Conservation (phyloP, 2,888 invertebrate species). For the Phaedon cochleariae region DNA sequence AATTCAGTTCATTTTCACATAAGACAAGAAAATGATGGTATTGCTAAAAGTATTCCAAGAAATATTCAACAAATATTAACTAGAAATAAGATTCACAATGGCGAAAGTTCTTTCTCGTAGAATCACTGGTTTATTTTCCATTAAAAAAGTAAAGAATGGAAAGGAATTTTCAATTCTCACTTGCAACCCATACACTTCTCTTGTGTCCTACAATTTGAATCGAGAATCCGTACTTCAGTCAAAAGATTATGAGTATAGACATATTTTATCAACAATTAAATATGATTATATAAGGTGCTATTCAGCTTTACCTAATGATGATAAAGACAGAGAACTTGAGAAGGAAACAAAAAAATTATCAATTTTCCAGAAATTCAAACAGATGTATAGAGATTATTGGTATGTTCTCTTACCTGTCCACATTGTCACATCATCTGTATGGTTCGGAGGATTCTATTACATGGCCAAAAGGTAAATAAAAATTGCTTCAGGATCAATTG, state of each 20-base stretch:
- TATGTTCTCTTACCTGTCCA: conserved; percentile 96
- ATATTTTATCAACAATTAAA: neutral
- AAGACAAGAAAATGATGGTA: neutral
- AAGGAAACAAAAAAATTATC: conserved; percentile 63
- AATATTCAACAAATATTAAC: neutral
- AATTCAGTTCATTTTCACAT: neutral
- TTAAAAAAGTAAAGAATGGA: conserved; percentile 2
- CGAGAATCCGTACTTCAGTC: neutral
- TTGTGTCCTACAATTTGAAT: conserved; percentile 5
- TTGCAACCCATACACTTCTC: neutral
- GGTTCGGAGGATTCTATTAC: conserved; percentile 91
- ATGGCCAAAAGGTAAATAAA: conserved; percentile 80
- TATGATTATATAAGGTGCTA: conserved; percentile 4
- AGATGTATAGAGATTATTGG: conserved; percentile 96
- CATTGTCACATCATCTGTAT: conserved; percentile 83
- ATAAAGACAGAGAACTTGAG: neutral
- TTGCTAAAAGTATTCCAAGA: neutral
- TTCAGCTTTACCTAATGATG: neutral
- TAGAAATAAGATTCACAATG: neutral
- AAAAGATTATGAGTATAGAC: neutral
- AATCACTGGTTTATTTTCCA: neutral
- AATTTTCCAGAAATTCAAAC: conserved; percentile 83
- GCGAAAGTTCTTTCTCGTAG: conserved; percentile 5
- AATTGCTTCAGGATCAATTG: neutral
- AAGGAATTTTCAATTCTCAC: neutral